These are phyloP conservation scores for Emydoidea blandingii DNA, from an alignment of 2,797 vertebrate genomes.

Conservation along the genomic window DNA sequence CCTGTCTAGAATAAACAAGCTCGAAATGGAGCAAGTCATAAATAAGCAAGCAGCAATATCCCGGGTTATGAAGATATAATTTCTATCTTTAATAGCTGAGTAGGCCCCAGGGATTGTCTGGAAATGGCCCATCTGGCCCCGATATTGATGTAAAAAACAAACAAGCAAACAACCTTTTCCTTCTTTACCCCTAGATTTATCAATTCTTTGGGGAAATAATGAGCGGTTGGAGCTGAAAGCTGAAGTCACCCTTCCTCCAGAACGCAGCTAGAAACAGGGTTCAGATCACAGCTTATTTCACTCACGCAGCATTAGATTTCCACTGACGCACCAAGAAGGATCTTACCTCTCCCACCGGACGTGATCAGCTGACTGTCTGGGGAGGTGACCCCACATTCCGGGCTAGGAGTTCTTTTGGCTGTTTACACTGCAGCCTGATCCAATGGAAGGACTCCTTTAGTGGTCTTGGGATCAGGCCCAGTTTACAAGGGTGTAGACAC, in stretches of 20 bases:
- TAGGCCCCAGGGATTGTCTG: conserved; percentile 87
- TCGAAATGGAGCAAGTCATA: conserved; percentile 91
- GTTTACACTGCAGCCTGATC: neutral
- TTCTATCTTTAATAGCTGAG: conserved; percentile 92
- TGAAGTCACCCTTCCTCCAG: rapidly evolving
- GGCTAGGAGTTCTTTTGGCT: neutral
- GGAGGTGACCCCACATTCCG: no score
- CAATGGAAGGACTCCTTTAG: neutral
- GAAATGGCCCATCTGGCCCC: conserved; percentile 88
- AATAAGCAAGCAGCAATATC: conserved; percentile 97
- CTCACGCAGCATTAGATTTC: neutral
- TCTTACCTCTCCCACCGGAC: neutral
- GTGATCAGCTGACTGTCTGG: neutral
- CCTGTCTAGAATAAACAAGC: conserved; percentile 87
- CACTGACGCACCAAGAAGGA: neutral
- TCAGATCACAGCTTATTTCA: rapidly evolving
- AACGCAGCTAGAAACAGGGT: rapidly evolving
- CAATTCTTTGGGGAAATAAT: conserved; percentile 17
- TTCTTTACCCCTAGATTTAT: conserved; percentile 77
- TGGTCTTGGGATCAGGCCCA: neutral
- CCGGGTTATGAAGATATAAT: conserved; percentile 96
- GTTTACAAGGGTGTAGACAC: neutral
- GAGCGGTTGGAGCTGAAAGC: rapidly evolving
- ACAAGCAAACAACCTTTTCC: conserved; percentile 74
- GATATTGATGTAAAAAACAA: conserved; percentile 83